Evolutionary conservation across 2,797 vertebrate genomes (phyloP).

Genomic region (Cynodonichthys magdalenae): DNA sequence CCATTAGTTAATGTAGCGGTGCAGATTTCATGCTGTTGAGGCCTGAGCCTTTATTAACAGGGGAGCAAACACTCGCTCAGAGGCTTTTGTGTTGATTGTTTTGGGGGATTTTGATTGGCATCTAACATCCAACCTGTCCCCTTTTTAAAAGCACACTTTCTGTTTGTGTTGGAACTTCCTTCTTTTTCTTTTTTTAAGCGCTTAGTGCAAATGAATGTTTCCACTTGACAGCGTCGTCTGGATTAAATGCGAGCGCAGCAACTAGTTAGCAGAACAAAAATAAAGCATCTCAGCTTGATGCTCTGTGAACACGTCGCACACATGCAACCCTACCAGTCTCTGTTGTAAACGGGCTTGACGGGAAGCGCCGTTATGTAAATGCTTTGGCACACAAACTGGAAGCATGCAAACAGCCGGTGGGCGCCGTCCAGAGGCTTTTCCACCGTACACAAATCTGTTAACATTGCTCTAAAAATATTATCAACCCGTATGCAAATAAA

Average conservation of each 20-base stretch:
- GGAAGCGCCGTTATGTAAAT: slow-evolving; percentile 45
- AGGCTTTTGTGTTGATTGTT: slow-evolving; percentile 41
- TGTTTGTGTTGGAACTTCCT: slow-evolving; percentile 6
- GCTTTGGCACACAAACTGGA: slow-evolving; percentile 17
- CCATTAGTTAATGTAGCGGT: slow-evolving; percentile 64
- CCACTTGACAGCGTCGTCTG: slow-evolving; percentile 19
- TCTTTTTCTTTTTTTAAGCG: background rate
- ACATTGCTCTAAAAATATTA: slow-evolving; percentile 16
- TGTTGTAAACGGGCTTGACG: slow-evolving; percentile 23
- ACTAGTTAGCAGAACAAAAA: slow-evolving; percentile 10
- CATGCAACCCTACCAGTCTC: background rate
- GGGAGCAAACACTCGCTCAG: slow-evolving; percentile 44
- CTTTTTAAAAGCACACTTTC: slow-evolving; percentile 18
- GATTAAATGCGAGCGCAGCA: slow-evolving; percentile 23
- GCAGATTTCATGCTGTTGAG: slow-evolving; percentile 35
- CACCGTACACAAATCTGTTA: slow-evolving; percentile 7
- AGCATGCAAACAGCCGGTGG: slow-evolving; percentile 15
- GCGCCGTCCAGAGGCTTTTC: slow-evolving; percentile 11
- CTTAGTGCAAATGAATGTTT: slow-evolving; percentile 44
- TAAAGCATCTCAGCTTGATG: slow-evolving; percentile 18
- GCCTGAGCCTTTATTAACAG: slow-evolving; percentile 51
- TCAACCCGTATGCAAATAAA: slow-evolving; percentile 11
- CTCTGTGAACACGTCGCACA: background rate
- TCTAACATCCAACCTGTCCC: slow-evolving; percentile 45
- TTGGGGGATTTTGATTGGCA: slow-evolving; percentile 55